These are phyloP conservation scores for Drosophila prosaltans DNA, from an alignment of 1,140 invertebrate species.

Conservation along the genomic window DNA sequence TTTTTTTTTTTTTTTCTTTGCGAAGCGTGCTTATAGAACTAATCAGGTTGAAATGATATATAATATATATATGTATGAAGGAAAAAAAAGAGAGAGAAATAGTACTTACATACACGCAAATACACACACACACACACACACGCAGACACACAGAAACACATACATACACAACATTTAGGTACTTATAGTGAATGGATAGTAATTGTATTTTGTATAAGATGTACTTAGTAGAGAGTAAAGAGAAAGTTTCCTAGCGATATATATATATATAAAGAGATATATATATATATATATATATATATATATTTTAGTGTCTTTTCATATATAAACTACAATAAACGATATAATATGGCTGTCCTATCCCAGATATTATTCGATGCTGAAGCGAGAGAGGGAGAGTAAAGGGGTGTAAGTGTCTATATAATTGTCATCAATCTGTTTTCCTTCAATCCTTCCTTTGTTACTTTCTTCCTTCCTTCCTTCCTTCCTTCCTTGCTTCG, in stretches of 20 bases:
- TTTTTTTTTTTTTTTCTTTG: background rate
- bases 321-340: slow-evolving; percentile 39
- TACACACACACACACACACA: too few species aligned
- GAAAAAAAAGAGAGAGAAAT: too few species aligned
- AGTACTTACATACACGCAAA: too few species aligned
- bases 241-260: slow-evolving; percentile 3
- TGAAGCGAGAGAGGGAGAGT: slow-evolving; percentile 22
- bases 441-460: too few species aligned
- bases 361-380: slow-evolving; percentile 65
- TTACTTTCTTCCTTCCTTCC: too few species aligned
- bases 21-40: slow-evolving; percentile 3
- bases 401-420: too few species aligned
- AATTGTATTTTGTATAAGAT: slow-evolving; percentile 16
- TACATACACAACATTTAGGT: slow-evolving; percentile 1
- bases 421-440: too few species aligned
- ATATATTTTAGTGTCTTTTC: slow-evolving; percentile 44
- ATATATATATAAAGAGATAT: slow-evolving; percentile 24
- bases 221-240: slow-evolving; percentile 17
- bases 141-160: background rate
- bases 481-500: too few species aligned
- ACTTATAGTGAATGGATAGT: slow-evolving; percentile 5
- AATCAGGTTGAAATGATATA: slow-evolving; percentile 11
- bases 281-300: slow-evolving; percentile 36
- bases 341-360: slow-evolving; percentile 42
- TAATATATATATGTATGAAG: background rate